Base-by-base conservation (phyloP, 2,888 invertebrate genomes). In the Melinaea marsaeus region DNA sequence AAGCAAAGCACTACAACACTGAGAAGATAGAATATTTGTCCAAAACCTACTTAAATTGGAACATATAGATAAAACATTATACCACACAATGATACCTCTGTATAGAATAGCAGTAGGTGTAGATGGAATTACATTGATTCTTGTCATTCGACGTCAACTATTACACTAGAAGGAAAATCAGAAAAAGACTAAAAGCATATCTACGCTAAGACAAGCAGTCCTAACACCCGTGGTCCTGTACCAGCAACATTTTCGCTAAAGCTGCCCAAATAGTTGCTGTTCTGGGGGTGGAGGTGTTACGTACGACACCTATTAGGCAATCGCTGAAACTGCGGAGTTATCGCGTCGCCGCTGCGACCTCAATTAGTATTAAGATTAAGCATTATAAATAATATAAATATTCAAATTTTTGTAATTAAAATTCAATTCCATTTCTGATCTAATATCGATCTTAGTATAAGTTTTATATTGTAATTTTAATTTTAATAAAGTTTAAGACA, bases 301-400 rank as follows among this genome's bases (percentile, higher is more conserved):
- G 35, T 32, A 55, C 58, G 33, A 55, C 22, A 35, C 55, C n/a
- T 33, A 48, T n/a, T 51, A 45, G 11, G 34, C 9, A 51, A 51
- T 9, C 37, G 37, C 13, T n/a, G 35, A 22, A 22, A 11, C 37
- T 57, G 56, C 56, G 42, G 37, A 37, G 37, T 2, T 7, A 37
- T 37, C 37, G 2, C 37, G 2, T 37, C 37, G 37, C 37, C 37
- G 22, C 22, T 22, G 22, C 22, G 22, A 22, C 22, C 22, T 22
- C 22, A 22, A 22, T 22, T 22, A 22, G 7, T 37, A 37, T 37
- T 37, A 37, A 37, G 37, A 34, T n/a, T 46, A 6, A 58, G n/a
- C 45, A 45, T 46, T 55, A 46, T 34, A 60, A 55, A 60, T 54
- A 45, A 46, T 37, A 54, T 34, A n/a, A 22, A 37, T 37, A 37